A percentile compares a stretch with the other conserved stretches of the same genome.
Evolutionary conservation across 1,140 invertebrate species (phyloP).

Genomic region (Rhynchophorus ferrugineus): DNA sequence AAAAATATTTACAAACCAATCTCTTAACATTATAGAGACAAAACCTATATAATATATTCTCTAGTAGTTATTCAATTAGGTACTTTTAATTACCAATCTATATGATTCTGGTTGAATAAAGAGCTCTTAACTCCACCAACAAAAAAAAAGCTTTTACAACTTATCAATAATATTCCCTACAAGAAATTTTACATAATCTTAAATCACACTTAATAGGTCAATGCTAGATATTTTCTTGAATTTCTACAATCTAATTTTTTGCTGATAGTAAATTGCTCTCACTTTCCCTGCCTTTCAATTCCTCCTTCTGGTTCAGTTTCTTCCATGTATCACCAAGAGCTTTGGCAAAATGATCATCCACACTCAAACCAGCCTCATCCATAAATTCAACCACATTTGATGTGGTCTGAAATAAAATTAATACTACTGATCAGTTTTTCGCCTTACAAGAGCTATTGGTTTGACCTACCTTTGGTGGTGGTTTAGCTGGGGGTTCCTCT

Average conservation of each 20-base stretch:
- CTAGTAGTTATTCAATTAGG: background rate
- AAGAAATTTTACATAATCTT: background rate
- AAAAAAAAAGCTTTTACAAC: background rate
- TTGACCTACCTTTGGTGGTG: constrained; percentile 38
- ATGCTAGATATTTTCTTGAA: background rate
- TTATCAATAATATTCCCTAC: background rate
- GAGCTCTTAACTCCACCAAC: background rate
- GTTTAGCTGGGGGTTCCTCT: constrained; percentile 30
- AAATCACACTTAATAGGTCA: background rate
- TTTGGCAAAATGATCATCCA: constrained; percentile 96
- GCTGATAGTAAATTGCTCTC: constrained; percentile 27
- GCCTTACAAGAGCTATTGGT: too few species aligned
- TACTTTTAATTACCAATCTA: background rate
- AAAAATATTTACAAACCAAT: background rate
- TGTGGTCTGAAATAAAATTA: constrained; percentile 9
- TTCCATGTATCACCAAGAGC: constrained; percentile 90
- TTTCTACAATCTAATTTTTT: constrained; percentile 11
- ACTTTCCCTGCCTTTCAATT: constrained; percentile 27
- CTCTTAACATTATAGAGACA: background rate
- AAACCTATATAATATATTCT: background rate
- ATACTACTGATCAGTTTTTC: too few species aligned
- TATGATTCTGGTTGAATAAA: background rate
- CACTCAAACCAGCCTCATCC: constrained; percentile 41
- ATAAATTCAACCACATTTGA: constrained; percentile 37
- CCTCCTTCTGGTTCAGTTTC: constrained; percentile 52